phyloP scores from a whole-genome alignment of 2,113 vertebrate species.

The Daubentonia madagascariensis region DNA sequence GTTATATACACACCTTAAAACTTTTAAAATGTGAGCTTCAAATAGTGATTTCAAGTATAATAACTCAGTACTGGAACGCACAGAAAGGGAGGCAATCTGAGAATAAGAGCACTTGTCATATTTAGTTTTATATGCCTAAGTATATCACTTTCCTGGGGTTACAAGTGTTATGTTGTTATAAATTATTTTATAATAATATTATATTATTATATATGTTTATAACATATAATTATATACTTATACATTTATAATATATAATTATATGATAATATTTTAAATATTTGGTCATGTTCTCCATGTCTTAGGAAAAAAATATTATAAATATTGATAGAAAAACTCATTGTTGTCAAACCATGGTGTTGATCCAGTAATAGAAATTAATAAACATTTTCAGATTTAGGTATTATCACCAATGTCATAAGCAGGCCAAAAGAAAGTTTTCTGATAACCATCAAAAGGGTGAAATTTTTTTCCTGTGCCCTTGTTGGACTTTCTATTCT shows the following conservation, averaged over 20 bases:
- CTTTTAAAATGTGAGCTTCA: not conserved
- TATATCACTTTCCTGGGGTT: not conserved
- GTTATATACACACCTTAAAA: not conserved
- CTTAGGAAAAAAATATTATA: not conserved
- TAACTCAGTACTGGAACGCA: not conserved
- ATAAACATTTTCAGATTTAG: conserved; percentile 29
- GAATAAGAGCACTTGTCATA: not conserved
- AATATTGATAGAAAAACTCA: conserved; percentile 6
- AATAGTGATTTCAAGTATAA: conserved; percentile 2
- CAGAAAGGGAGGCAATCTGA: not conserved
- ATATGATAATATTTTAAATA: not conserved
- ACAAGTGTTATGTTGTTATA: not conserved
- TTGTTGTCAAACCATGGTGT: not conserved
- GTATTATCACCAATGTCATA: not conserved
- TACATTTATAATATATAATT: not conserved
- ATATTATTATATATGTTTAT: not conserved
- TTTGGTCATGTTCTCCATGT: not conserved
- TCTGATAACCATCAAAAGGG: not conserved
- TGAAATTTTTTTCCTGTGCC: not conserved
- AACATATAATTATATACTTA: not conserved
- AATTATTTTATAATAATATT: not conserved
- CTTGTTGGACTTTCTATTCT: not conserved
- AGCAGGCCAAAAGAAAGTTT: not conserved
- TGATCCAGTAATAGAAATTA: not conserved
- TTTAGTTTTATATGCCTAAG: conserved; percentile 5